Evolutionary conservation across 2,888 invertebrate species (phyloP).

Genomic region (Octodonta nipae): DNA sequence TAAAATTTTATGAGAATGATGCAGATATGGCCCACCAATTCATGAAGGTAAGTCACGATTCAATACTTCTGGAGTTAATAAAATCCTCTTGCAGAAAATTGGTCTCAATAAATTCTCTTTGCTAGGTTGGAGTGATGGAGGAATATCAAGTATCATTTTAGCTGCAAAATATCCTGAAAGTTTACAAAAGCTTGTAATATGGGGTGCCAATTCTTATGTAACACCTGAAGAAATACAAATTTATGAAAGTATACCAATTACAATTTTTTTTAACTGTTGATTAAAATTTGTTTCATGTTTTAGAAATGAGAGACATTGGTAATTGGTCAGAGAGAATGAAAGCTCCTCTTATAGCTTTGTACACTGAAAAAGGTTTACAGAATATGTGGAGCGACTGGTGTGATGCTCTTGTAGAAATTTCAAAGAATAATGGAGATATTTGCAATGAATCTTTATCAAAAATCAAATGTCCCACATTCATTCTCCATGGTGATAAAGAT

Average conservation of each 20-base stretch:
- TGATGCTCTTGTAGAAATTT: constrained; percentile 46
- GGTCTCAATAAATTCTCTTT: constrained; percentile 57
- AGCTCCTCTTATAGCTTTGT: constrained; percentile 55
- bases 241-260: constrained; percentile 44
- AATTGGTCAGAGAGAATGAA: constrained; percentile 71
- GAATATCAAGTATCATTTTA: constrained; percentile 62
- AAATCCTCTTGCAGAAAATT: constrained; percentile 39
- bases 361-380: constrained; percentile 58
- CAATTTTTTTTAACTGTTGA: no score
- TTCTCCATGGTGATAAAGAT: constrained; percentile 75
- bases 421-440: constrained; percentile 54
- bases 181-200: constrained; percentile 59
- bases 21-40: constrained; percentile 55
- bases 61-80: neutral
- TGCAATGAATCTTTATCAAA: constrained; percentile 50
- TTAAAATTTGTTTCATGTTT: no score
- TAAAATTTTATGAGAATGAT: constrained; percentile 61
- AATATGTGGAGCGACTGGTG: constrained; percentile 62
- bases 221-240: constrained; percentile 50
- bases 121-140: constrained; percentile 85
- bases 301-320: constrained; percentile 55
- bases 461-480: constrained; percentile 62
- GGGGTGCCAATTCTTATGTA: constrained; percentile 67
- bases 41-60: constrained; percentile 61
- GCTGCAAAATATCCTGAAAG: constrained; percentile 54